Conservation (phyloP, 1,140 invertebrate genomes). For the Brachionus koreanus region DNA sequence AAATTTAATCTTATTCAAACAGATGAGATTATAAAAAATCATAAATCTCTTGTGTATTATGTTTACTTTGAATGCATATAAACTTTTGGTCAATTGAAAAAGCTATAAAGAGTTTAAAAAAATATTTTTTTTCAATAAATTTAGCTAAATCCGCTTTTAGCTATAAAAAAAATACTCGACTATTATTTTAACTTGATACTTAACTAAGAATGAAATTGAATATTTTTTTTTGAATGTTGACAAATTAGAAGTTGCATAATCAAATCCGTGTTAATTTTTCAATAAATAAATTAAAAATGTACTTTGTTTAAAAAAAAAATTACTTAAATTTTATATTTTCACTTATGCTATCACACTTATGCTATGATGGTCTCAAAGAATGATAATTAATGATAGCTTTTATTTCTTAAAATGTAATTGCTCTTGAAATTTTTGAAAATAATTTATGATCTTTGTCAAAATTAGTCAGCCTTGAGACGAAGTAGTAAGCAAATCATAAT, state of each 20-base stretch:
- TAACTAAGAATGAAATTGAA: background rate
- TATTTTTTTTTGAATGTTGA: background rate
- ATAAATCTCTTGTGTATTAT: background rate
- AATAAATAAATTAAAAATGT: background rate
- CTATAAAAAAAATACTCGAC: background rate
- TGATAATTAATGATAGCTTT: background rate
- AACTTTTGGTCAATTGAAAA: background rate
- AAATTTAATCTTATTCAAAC: background rate
- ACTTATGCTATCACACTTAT: too few species aligned
- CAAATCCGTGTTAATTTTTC: background rate
- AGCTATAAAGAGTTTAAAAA: background rate
- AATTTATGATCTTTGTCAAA: background rate
- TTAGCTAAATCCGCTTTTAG: background rate
- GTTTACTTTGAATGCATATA: background rate
- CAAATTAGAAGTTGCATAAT: background rate
- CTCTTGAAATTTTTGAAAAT: background rate
- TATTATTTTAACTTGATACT: background rate
- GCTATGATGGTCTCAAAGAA: background rate
- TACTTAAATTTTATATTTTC: background rate
- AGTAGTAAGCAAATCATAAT: background rate
- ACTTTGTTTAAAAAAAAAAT: background rate
- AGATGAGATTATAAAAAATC: background rate
- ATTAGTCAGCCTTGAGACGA: background rate
- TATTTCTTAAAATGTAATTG: background rate
- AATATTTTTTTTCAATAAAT: background rate